Evolutionary conservation across 2,888 invertebrate species (phyloP).

Genomic region (Keiferia lycopersicella): DNA sequence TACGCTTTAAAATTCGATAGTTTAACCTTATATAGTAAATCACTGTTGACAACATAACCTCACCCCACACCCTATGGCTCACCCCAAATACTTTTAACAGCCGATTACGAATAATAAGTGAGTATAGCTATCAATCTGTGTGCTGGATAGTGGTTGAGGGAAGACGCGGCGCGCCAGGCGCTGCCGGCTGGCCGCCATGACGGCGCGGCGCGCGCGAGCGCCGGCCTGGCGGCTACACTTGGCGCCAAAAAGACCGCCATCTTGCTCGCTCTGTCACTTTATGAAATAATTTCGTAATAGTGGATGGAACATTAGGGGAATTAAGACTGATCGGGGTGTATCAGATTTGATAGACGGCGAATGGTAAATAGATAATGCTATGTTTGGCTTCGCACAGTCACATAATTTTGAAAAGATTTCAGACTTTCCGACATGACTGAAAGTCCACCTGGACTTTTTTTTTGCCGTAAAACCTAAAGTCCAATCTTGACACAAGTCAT

Average conservation of each 20-base stretch:
- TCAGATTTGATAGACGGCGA: not conserved
- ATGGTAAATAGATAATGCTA: too few species aligned
- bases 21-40: not conserved
- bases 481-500: too few species aligned
- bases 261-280: constrained; percentile 4
- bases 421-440: too few species aligned
- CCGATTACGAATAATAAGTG: constrained; percentile 14
- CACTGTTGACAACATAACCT: constrained; percentile 8
- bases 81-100: constrained; percentile 10
- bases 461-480: too few species aligned
- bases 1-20: not conserved
- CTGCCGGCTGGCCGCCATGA: not conserved
- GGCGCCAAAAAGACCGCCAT: constrained; percentile 23
- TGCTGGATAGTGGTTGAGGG: constrained; percentile 1
- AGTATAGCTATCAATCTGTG: constrained; percentile 15
- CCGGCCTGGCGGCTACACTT: constrained; percentile 1
- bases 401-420: too few species aligned
- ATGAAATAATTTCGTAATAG: constrained; percentile 18
- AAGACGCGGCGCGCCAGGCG: not conserved
- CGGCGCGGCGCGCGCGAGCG: constrained; percentile 8
- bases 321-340: constrained; percentile 29
- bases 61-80: not conserved
- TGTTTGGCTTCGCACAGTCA: too few species aligned
- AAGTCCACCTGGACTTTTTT: too few species aligned
- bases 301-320: constrained; percentile 1